phyloP scores from a whole-genome alignment of 2,797 vertebrate genomes.

The Chlorospingus semifuscus region DNA sequence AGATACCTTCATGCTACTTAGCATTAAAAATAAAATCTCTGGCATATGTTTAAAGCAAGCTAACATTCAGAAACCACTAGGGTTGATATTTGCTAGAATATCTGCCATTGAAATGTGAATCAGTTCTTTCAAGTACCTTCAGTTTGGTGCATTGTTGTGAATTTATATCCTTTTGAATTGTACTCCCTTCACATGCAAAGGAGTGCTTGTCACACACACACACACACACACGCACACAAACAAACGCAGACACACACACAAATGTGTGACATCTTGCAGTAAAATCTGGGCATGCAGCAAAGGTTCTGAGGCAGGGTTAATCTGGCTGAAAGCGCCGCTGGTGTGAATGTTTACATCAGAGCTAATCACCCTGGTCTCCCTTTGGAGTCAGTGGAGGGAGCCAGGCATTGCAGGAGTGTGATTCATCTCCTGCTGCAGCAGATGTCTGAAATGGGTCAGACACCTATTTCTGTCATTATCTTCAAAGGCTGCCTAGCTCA shows the following conservation, averaged over 20 bases:
- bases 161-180: background rate
- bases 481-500: slow-evolving; percentile 7
- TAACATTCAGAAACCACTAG: background rate
- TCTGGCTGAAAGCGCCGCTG: background rate
- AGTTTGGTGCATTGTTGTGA: background rate
- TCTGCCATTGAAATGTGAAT: background rate
- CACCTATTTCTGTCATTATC: background rate
- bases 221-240: background rate
- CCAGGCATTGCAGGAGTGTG: background rate
- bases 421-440: background rate
- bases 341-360: background rate
- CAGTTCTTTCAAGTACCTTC: background rate
- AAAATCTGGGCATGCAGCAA: background rate
- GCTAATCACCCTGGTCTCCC: background rate
- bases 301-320: background rate
- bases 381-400: background rate
- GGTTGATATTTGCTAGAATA: background rate
- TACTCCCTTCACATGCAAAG: background rate
- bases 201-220: background rate
- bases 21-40: background rate
- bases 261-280: background rate
- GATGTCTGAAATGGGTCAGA: slow-evolving; percentile 15
- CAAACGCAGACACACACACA: background rate
- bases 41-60: background rate
- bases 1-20: background rate